Evolutionary conservation across 1,140 invertebrate species (phyloP), one percentile per base, ranked within the genome.

Genomic region (Diorhabda sublineata): DNA sequence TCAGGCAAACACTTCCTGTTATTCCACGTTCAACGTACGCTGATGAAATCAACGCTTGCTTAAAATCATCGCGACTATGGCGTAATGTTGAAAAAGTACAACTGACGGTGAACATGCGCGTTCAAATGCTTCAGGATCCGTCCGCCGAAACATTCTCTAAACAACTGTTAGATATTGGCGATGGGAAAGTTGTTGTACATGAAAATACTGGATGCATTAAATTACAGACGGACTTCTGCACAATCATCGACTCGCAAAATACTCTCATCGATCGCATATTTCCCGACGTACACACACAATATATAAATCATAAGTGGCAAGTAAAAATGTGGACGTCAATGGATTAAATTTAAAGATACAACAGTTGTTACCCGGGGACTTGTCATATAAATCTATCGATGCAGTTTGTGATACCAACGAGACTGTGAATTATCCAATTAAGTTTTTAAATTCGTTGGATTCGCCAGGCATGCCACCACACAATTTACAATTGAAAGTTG

Each of bases 41-140:
- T 64, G 80, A 83, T 76, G 77, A 81, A 72, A 68, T 83, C 1
- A 80, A 82, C 66, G 78, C 80, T 66, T 84, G 77, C 73, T 74
- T 84, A 43, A 84, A 83, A 77, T 72, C 73, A 72, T 83, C 81
- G 43, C 41, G 7, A 69, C 73, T 84, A 66, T 47, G 45, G 45
- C 45, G 8, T 47, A 5, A 47, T 47, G 45, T 47, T 47, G 45
- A 47, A 47, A 47, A 82, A 81, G 78, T 67, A 66, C 68, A 69
- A 75, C 70, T 42, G 11, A 11, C 11, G 11, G 11, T 11, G 11
- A 11, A 11, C 11, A 11, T 11, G 11, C 11, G 11, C 11, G 67
- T 77, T 41, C 61, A 68, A 68, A 26, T 75, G 7, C 73, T 67
- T 69, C 62, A 71, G 45, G 74, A 76, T 72, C 58, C 67, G 69